A percentile compares a stretch with the other conserved stretches of the same genome.
These are phyloP conservation scores for Mesoligia furuncula DNA, from an alignment of 2,888 invertebrate species.

Conservation along the genomic window DNA sequence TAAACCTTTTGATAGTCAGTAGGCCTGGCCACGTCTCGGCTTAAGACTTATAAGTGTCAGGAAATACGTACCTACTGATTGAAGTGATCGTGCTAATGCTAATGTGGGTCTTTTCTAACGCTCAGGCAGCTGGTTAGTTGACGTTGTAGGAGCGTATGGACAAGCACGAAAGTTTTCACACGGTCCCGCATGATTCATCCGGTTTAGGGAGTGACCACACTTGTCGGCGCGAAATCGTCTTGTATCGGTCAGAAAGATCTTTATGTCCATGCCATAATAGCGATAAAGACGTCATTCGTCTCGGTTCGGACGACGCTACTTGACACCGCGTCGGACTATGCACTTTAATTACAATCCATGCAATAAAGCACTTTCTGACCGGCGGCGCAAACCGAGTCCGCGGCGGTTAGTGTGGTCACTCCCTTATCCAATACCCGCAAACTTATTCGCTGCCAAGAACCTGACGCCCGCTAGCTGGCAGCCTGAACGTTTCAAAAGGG, in stretches of 20 bases:
- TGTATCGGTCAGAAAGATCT: neutral
- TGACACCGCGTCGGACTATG: neutral
- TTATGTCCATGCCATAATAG: neutral
- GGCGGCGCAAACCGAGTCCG: neutral
- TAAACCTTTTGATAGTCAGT: neutral
- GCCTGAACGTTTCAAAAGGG: neutral
- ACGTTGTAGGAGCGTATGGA: neutral
- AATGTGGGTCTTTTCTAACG: neutral
- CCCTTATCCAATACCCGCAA: neutral
- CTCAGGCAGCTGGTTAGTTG: neutral
- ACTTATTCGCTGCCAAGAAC: neutral
- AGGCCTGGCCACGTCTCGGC: neutral
- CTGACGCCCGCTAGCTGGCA: neutral
- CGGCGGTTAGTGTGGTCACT: neutral
- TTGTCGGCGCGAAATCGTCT: neutral
- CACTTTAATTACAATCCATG: neutral
- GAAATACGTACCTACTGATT: neutral
- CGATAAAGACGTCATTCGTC: neutral
- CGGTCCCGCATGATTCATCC: too few species aligned
- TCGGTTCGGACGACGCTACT: neutral
- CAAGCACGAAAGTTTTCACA: neutral
- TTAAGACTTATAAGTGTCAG: neutral
- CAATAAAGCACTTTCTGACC: neutral
- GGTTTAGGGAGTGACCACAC: neutral
- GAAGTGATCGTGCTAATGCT: neutral